Evolutionary conservation across 2,888 invertebrate genomes (phyloP), one percentile per base, ranked within the genome.

Genomic region (Luffia ferchaultella): DNA sequence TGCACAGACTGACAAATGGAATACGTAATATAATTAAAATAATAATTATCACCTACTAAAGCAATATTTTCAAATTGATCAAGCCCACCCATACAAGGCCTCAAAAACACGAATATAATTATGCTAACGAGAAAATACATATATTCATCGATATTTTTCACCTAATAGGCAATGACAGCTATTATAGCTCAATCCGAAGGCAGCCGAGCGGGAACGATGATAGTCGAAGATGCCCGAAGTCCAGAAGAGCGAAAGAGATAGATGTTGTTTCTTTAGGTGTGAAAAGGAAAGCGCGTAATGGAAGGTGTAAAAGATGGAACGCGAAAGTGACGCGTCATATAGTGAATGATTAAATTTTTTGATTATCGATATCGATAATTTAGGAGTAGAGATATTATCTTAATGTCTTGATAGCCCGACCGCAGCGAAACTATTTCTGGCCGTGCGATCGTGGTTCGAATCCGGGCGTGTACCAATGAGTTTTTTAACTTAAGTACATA

Each of bases 241-340:
- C 46, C 19, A 65, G 70, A 12, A 30, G 30, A 30, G 3, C 3
- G 30, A 30, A 12, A 3, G 55, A 61, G 58, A 54, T 58, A 12
- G 30, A 30, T 3, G 30, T 12, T 12, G 30, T 30, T 30, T 7
- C 5, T 12, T 3, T 30, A 30, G 30, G 30, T 30, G 30, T 30
- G 64, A 58, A 58, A 61, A 43, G 20, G 58, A 63, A 64, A 70
- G 71, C 73, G 74, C 76, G 74, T 73, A 73, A 66, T 67, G 67
- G 68, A 69, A 79, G 80, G 82, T 82, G 82, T 79, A 79, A 80
- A 64, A 79, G 79, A 79, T 77, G 78, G 73, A 76, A 73, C 77
- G 78, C 78, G 69, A 76, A 82, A 75, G 76, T 79, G 82, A 79
- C 75, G 76, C 71, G 67, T 58, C 61, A 54, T 68, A 65, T 73